Evolutionary conservation across 2,888 invertebrate genomes (phyloP).

Genomic region (Heliconius sara): DNA sequence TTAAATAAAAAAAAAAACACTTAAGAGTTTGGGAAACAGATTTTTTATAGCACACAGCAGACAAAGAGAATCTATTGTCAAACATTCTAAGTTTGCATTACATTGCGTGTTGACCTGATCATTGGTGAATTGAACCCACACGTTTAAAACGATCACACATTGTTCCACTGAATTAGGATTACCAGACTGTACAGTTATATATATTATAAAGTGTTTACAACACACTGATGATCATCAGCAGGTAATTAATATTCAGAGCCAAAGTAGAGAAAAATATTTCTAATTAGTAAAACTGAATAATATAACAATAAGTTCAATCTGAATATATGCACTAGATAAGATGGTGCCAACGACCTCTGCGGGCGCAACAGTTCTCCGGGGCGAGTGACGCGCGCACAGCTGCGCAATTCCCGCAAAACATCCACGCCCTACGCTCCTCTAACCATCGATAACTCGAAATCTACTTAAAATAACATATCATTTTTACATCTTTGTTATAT

Average conservation of each 20-base stretch:
- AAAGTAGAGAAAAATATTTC: background rate
- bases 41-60: no score
- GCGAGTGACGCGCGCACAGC: slow-evolving; percentile 43
- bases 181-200: background rate
- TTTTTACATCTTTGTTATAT: no score
- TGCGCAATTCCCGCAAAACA: slow-evolving; percentile 33
- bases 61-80: background rate
- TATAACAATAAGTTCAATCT: slow-evolving; percentile 20
- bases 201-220: background rate
- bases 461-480: background rate
- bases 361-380: slow-evolving; percentile 38
- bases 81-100: background rate
- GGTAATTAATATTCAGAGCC: background rate
- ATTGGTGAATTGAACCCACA: background rate
- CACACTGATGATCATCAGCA: background rate
- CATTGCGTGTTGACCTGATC: no score
- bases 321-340: slow-evolving; percentile 31
- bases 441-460: slow-evolving; percentile 33
- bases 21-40: no score
- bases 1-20: no score
- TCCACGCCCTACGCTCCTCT: slow-evolving; percentile 37
- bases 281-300: background rate
- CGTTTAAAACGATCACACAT: background rate
- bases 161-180: background rate
- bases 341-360: slow-evolving; percentile 42